Evolutionary conservation across 1,140 invertebrate genomes (phyloP).

Genomic region (Venustaconcha ellipsiformis): DNA sequence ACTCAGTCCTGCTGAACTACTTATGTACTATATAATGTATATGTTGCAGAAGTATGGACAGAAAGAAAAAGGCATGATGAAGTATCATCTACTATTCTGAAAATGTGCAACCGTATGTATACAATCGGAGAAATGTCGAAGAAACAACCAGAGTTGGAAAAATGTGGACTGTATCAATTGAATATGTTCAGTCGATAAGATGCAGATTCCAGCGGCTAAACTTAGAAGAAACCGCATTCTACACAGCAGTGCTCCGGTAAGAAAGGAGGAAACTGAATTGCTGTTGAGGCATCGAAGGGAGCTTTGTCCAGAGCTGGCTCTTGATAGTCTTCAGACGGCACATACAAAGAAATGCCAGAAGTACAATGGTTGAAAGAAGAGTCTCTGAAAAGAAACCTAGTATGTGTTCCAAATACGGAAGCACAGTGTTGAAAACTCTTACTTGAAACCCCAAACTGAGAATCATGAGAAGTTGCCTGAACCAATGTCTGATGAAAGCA

Average conservation of each 20-base stretch:
- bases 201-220: background rate
- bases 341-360: slow-evolving; percentile 1
- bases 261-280: background rate
- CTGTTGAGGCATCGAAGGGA: background rate
- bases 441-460: background rate
- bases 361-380: background rate
- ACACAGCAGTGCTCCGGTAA: background rate
- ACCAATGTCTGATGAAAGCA: background rate
- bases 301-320: background rate
- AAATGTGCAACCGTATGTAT: background rate
- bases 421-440: background rate
- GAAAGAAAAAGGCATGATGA: background rate
- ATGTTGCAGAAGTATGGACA: background rate
- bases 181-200: slow-evolving; percentile 6
- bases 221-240: background rate
- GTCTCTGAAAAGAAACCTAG: background rate
- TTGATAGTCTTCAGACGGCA: slow-evolving; percentile 1
- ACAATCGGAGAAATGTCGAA: background rate
- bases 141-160: background rate
- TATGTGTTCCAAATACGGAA: slow-evolving; percentile 12
- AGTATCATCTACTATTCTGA: background rate
- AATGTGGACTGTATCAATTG: background rate
- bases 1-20: background rate
- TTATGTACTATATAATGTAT: background rate
- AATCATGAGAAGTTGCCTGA: background rate